phyloP scores from a whole-genome alignment of 1,140 invertebrate genomes.

The Acromyrmex heyeri region DNA sequence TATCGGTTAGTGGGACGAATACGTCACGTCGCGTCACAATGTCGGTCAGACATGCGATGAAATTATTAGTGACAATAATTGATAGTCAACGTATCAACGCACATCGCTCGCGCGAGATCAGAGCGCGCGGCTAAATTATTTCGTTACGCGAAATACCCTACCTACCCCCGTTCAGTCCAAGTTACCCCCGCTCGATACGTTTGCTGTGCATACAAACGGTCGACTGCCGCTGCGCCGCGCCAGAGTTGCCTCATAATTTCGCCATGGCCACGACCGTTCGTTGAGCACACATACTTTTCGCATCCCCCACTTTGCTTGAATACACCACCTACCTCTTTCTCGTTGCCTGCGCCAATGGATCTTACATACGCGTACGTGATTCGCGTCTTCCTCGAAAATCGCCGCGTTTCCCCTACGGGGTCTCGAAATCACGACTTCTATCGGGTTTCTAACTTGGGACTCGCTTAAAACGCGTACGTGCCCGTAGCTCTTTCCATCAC shows the following conservation, averaged over 20 bases:
- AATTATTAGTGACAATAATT: constrained; percentile 52
- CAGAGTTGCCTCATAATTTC: constrained; percentile 43
- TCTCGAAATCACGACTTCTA: constrained; percentile 69
- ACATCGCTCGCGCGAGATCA: constrained; percentile 8
- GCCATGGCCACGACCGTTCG: constrained; percentile 55
- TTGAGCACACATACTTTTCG: constrained; percentile 62
- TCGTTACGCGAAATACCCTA: constrained; percentile 9
- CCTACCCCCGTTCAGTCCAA: not conserved
- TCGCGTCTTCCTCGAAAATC: constrained; percentile 51
- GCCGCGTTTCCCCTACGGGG: constrained; percentile 27
- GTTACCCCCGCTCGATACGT: constrained; percentile 42
- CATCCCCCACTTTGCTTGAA: constrained; percentile 44
- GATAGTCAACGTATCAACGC: constrained; percentile 9
- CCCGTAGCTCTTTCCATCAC: constrained; percentile 62
- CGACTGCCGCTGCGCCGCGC: not conserved
- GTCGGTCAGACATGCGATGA: constrained; percentile 20
- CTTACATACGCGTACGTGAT: constrained; percentile 64
- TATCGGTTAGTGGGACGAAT: not conserved
- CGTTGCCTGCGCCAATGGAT: constrained; percentile 6
- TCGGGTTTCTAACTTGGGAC: constrained; percentile 65
- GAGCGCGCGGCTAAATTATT: constrained; percentile 45
- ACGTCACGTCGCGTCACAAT: not conserved
- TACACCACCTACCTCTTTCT: not conserved
- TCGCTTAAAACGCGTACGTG: constrained; percentile 67
- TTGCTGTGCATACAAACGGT: constrained; percentile 52